These are phyloP conservation scores for Pimephales promelas DNA, from an alignment of 2,113 vertebrate species.

Conservation along the genomic window DNA sequence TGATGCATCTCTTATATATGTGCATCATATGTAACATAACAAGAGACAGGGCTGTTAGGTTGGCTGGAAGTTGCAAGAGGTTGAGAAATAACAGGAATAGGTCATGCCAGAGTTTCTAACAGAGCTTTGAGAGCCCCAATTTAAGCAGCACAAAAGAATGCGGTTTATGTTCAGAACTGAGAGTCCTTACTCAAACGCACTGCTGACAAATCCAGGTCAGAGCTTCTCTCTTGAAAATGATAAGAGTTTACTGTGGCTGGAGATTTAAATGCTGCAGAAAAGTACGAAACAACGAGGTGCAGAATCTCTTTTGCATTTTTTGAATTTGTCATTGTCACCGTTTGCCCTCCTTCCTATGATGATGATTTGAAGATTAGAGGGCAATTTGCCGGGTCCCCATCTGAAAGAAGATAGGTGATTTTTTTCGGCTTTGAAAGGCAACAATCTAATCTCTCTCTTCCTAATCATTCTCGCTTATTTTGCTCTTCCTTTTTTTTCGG, in stretches of 20 bases:
- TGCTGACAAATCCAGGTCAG: conserved; percentile 44
- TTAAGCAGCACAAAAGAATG: conserved; percentile 44
- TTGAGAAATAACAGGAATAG: conserved; percentile 29
- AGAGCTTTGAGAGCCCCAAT: conserved; percentile 32
- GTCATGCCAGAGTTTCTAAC: conserved; percentile 29
- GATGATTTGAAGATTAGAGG: conserved; percentile 38
- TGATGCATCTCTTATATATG: conserved; percentile 41
- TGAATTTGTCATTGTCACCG: background rate
- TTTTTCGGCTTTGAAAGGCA: conserved; percentile 11
- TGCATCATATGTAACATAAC: conserved; percentile 9
- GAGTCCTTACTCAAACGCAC: conserved; percentile 36
- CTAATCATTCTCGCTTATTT: conserved; percentile 33
- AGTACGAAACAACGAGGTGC: background rate
- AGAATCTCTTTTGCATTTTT: conserved; percentile 7
- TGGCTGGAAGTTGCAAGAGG: conserved; percentile 12
- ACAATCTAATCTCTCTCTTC: conserved; percentile 28
- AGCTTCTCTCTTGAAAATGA: conserved; percentile 38
- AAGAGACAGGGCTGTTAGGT: conserved; percentile 16
- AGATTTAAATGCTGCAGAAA: conserved; percentile 26
- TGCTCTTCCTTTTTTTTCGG: background rate
- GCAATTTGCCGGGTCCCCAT: conserved; percentile 16
- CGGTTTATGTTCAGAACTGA: conserved; percentile 33
- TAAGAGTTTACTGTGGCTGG: conserved; percentile 44
- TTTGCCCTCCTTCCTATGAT: conserved; percentile 5
- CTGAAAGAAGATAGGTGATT: conserved; percentile 33